A percentile compares a stretch with the other conserved stretches of the same genome.
Conservation (phyloP, 1,140 invertebrate genomes). For the Formica selysi region DNA sequence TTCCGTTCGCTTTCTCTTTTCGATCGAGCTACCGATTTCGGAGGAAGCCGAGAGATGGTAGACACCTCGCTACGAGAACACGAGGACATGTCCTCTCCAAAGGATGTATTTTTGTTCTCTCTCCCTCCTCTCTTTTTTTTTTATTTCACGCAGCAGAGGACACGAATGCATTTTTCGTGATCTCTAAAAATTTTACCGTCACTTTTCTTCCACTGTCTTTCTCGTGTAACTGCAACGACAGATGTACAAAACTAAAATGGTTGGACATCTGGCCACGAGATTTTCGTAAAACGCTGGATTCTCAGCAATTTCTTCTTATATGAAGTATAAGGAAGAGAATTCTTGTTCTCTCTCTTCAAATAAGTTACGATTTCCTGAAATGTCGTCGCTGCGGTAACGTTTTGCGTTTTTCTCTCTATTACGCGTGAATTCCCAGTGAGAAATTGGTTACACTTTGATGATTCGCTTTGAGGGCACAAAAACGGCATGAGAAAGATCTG, state of each 20-base stretch:
- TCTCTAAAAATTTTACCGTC: too few species aligned
- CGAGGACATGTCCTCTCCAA: background rate
- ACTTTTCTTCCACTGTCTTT: background rate
- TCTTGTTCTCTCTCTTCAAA: slow-evolving; percentile 25
- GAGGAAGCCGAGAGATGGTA: slow-evolving; percentile 50
- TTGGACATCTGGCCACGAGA: slow-evolving; percentile 16
- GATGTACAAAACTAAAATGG: slow-evolving; percentile 22
- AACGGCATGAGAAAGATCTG: slow-evolving; percentile 9
- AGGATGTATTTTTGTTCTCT: background rate
- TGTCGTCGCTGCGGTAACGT: slow-evolving; percentile 26
- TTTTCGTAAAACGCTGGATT: slow-evolving; percentile 27
- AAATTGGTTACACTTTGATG: slow-evolving; percentile 52
- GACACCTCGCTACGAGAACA: slow-evolving; percentile 46
- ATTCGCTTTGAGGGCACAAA: slow-evolving; percentile 25
- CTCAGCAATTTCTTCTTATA: slow-evolving; percentile 1
- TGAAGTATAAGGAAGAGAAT: slow-evolving; percentile 32
- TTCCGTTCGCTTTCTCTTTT: slow-evolving; percentile 79
- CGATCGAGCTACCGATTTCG: slow-evolving; percentile 71
- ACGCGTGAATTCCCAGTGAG: slow-evolving; percentile 39
- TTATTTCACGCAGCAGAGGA: background rate
- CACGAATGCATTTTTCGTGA: background rate
- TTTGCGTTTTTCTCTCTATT: slow-evolving; percentile 45
- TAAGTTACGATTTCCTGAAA: slow-evolving; percentile 53
- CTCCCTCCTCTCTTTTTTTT: background rate
- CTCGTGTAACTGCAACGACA: slow-evolving; percentile 23